Evolutionary conservation across 2,113 vertebrate genomes (phyloP).

Genomic region (Protobothrops flavoviridis): DNA sequence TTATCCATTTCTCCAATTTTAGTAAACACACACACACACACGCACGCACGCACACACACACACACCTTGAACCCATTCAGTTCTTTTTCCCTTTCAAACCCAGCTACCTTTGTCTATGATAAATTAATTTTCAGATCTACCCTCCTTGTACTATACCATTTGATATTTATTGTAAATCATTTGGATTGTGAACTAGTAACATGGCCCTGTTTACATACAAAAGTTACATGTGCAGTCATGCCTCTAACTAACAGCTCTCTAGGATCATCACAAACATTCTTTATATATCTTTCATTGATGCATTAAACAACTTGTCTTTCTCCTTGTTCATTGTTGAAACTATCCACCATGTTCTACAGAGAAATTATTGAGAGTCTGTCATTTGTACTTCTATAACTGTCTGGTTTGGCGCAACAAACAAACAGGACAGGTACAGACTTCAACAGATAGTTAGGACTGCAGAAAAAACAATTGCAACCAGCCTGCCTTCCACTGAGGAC

Average conservation of each 20-base stretch:
- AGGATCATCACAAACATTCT: background rate
- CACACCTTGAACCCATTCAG: background rate
- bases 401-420: background rate
- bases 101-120: background rate
- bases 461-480: background rate
- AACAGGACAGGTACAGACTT: background rate
- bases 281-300: background rate
- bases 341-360: background rate
- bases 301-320: background rate
- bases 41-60: background rate
- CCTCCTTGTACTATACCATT: background rate
- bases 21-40: background rate
- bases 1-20: background rate
- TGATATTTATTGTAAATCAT: background rate
- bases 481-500: background rate
- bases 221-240: background rate
- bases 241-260: background rate
- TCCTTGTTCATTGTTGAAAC: background rate
- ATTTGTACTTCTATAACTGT: background rate
- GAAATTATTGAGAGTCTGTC: background rate
- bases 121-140: background rate
- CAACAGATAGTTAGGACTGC: background rate
- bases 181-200: background rate
- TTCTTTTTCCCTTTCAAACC: background rate
- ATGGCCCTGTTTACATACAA: background rate